phyloP scores from a whole-genome alignment of 2,888 invertebrate species.

The Odontocolon sp. region DNA sequence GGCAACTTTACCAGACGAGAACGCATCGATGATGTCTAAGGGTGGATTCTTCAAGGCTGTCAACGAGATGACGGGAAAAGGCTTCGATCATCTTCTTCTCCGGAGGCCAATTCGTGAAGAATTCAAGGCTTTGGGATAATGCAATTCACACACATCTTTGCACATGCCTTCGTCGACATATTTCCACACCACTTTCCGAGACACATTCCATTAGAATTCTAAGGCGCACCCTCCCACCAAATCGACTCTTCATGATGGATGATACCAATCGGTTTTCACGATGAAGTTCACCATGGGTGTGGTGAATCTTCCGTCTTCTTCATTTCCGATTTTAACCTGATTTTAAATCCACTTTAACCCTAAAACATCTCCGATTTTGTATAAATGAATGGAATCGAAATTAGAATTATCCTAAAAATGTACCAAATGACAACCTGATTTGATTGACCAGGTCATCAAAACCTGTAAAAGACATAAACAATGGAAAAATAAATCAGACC shows the following conservation, averaged over 20 bases:
- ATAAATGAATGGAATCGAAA: too few relatives aligned
- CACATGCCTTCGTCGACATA: not conserved
- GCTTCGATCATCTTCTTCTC: too few relatives aligned
- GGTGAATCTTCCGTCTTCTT: not conserved
- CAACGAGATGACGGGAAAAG: not conserved
- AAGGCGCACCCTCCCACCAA: constrained; percentile 4
- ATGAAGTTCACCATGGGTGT: not conserved
- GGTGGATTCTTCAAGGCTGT: not conserved
- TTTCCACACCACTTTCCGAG: not conserved
- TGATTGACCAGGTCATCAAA: not conserved
- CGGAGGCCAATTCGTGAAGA: too few relatives aligned
- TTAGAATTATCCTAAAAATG: not conserved
- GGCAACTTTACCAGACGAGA: not conserved
- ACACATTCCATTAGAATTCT: constrained; percentile 21
- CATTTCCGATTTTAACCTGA: not conserved
- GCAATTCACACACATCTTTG: not conserved
- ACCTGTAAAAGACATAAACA: not conserved
- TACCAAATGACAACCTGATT: too few relatives aligned
- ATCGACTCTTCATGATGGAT: constrained; percentile 19
- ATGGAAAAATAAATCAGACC: not conserved
- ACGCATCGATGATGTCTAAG: not conserved
- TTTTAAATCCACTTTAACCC: not conserved
- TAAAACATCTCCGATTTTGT: not conserved
- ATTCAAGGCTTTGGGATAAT: not conserved
- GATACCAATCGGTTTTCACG: constrained; percentile 3